Conservation (phyloP, 1,140 invertebrate genomes). For the Adelges cooleyi region DNA sequence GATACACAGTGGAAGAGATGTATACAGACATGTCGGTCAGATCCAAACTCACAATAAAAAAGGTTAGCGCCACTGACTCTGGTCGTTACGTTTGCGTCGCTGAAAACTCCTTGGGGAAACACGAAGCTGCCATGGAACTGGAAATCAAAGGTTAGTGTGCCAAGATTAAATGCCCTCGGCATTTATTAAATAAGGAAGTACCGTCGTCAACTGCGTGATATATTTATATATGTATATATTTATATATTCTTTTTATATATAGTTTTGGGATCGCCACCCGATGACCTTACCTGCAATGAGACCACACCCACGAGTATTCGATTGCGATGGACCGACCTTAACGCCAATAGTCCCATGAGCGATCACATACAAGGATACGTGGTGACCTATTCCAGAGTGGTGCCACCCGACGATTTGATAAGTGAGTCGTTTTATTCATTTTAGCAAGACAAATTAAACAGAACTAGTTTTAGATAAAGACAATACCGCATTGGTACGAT, state of each 20-base stretch:
- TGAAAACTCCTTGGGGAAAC: conserved; percentile 55
- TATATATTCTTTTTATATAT: not conserved
- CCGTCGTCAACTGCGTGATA: not conserved
- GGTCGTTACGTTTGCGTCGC: conserved; percentile 58
- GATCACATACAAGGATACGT: conserved; percentile 8
- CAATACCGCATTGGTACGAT: no score
- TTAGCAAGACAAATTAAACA: no score
- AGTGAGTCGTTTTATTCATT: not conserved
- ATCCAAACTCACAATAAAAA: conserved; percentile 49
- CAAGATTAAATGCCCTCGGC: not conserved
- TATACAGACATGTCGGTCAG: conserved; percentile 41
- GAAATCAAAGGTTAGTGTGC: conserved; percentile 48
- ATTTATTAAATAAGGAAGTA: no score
- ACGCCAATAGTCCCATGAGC: not conserved
- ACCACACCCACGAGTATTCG: not conserved
- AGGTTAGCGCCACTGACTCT: conserved; percentile 49
- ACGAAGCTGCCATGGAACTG: conserved; percentile 51
- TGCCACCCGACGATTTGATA: not conserved
- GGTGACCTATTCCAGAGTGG: conserved; percentile 11
- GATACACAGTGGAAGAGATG: conserved; percentile 44
- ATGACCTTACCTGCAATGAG: conserved; percentile 41
- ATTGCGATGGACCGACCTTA: conserved; percentile 3
- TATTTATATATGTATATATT: not conserved
- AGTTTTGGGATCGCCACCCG: not conserved
- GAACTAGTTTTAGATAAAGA: no score